phyloP scores from a whole-genome alignment of 53 echinoderm and acorn worm species.

The Actinopyga echinites region DNA sequence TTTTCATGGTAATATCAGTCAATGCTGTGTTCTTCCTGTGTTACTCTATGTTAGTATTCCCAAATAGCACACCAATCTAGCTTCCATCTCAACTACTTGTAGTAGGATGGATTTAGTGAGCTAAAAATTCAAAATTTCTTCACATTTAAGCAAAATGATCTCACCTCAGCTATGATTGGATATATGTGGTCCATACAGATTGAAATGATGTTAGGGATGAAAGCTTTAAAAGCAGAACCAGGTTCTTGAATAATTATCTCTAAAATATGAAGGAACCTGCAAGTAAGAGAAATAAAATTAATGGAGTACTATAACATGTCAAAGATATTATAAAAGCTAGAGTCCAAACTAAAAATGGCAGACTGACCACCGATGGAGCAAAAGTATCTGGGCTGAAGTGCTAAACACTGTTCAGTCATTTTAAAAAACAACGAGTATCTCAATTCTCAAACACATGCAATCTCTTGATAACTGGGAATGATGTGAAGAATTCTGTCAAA shows the following conservation, averaged over 20 bases:
- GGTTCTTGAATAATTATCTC: constrained; percentile 99
- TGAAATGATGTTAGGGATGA: constrained; percentile 87
- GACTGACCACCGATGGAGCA: too few relatives aligned
- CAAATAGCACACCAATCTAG: not conserved
- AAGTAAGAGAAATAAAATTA: too few relatives aligned
- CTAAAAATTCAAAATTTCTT: too few relatives aligned
- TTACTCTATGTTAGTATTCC: not conserved
- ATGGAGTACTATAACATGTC: too few relatives aligned
- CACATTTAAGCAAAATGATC: not conserved
- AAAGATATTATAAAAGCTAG: too few relatives aligned
- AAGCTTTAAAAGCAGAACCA: constrained; percentile 94
- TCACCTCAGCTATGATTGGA: constrained; percentile 96
- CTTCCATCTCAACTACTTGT: not conserved
- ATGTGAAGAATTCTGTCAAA: too few relatives aligned
- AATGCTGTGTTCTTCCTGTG: too few relatives aligned
- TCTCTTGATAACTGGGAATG: too few relatives aligned
- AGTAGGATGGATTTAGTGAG: not conserved
- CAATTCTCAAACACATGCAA: not conserved
- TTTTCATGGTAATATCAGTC: too few relatives aligned
- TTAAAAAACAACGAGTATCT: not conserved
- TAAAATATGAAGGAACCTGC: constrained; percentile 90
- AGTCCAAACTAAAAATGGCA: too few relatives aligned
- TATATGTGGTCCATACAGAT: constrained; percentile 99
- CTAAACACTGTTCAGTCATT: too few relatives aligned
- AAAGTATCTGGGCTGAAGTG: too few relatives aligned